Evolutionary conservation across 2,888 invertebrate genomes (phyloP).

Genomic region (Micoletzkya japonica): DNA sequence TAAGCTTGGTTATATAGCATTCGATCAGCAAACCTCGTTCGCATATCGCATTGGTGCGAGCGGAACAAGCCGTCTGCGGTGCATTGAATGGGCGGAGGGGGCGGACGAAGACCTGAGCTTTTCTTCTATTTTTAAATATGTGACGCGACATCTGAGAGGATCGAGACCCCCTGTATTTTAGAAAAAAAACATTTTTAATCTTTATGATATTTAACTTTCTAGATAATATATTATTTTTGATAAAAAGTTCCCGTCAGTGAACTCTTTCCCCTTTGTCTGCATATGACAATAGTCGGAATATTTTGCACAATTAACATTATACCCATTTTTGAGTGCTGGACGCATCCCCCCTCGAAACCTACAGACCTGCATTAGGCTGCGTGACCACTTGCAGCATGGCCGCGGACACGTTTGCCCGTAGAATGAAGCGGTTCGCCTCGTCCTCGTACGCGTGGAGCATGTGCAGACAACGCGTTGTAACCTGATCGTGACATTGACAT

Average conservation of each 20-base stretch:
- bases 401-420: not conserved
- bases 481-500: not conserved
- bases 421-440: slow-evolving; percentile 14
- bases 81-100: slow-evolving; percentile 51
- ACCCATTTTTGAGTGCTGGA: too few relatives aligned
- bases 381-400: not conserved
- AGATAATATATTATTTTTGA: too few relatives aligned
- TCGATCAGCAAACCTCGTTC: slow-evolving; percentile 28
- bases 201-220: too few relatives aligned
- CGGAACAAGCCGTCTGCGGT: slow-evolving; percentile 47
- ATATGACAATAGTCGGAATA: too few relatives aligned
- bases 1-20: not conserved
- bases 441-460: slow-evolving; percentile 15
- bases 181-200: too few relatives aligned
- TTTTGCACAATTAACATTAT: too few relatives aligned
- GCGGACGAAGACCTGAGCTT: slow-evolving; percentile 7
- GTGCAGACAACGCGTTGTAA: slow-evolving; percentile 21
- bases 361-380: not conserved
- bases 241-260: too few relatives aligned
- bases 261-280: too few relatives aligned
- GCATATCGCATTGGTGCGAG: slow-evolving; percentile 50
- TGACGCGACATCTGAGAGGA: too few relatives aligned
- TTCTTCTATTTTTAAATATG: too few relatives aligned
- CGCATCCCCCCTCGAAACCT: too few relatives aligned
- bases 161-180: too few relatives aligned